Conservation (phyloP, 2,888 invertebrate species). For the Heliconius sara region DNA sequence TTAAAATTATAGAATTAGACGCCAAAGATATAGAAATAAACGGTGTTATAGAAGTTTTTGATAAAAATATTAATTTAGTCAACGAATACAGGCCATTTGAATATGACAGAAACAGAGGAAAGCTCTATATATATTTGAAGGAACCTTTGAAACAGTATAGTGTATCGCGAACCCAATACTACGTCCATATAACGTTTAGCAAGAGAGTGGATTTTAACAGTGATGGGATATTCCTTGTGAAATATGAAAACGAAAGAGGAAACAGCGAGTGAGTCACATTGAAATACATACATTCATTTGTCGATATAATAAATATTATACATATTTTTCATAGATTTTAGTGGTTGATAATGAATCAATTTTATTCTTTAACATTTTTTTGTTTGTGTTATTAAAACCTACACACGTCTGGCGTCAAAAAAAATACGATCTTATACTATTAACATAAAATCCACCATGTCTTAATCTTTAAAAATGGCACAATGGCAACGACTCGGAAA, state of each 20-base stretch:
- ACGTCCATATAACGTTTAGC: constrained; percentile 64
- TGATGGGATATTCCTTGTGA: constrained; percentile 66
- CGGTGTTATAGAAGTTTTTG: constrained; percentile 62
- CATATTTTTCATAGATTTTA: neutral
- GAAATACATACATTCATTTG: neutral
- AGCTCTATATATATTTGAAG: constrained; percentile 66
- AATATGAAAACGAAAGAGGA: constrained; percentile 63
- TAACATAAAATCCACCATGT: neutral
- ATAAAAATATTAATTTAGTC: constrained; percentile 63
- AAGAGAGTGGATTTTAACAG: constrained; percentile 60
- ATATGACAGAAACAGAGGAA: constrained; percentile 60
- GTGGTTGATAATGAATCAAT: neutral
- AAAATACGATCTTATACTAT: neutral
- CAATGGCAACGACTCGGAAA: too few species aligned
- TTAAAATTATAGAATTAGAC: constrained; percentile 67
- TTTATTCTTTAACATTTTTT: neutral
- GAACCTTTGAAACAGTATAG: constrained; percentile 65
- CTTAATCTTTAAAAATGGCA: neutral
- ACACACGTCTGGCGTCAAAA: neutral
- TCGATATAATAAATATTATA: neutral
- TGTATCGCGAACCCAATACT: constrained; percentile 59
- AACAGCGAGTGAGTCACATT: constrained; percentile 62
- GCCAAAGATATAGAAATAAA: constrained; percentile 66
- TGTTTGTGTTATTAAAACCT: neutral
- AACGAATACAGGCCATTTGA: constrained; percentile 66